Evolutionary conservation across 2,113 vertebrate species (phyloP), one percentile per base, ranked within the genome.

Genomic region (Clarias macrocephalus): DNA sequence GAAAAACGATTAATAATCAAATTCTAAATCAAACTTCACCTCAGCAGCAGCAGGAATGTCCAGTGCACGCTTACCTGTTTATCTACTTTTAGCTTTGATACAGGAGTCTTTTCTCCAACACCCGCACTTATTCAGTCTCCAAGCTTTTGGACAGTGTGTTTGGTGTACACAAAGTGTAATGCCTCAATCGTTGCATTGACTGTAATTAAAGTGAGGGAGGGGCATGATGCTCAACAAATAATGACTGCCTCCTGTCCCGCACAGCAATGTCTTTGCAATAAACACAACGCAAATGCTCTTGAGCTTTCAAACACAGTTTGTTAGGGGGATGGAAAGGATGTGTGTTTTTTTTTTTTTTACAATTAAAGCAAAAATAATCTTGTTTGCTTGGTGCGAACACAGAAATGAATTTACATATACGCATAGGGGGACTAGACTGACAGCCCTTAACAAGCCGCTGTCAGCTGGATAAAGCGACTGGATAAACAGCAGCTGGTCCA

Each of bases 401-500:
- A 21, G 15, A 77, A n/a, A 12, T 52, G 2, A 66, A 56, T 33
- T n/a, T 68, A 70, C 54, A 82, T 42, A 56, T 13, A 76, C 6
- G 30, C 25, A n/a, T 63, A 37, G n/a, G 8, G 19, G n/a, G 19
- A 56, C 65, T 25, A 66, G n/a, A 76, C 28, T 52, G 65, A 60
- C 85, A 33, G 52, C 6, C 54, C 3, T 33, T 57, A 80, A 66
- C 1, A 86, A 30, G 11, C 73, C 73, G 77, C 28, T 42, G 57
- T 60, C 77, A 86, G 10, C 19, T 48, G 33, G 15, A 86, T 52
- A 86, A 63, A 75, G 59, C 66, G 37, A 62, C 9, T 62, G 15
- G 79, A 81, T 62, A 81, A 81, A 84, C 80, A 81, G 80, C 87
- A 90, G 87, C 89, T 90, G 89, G 52, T 42, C 81, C 57, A 88